These are phyloP conservation scores for Atta colombica DNA, from an alignment of 1,140 invertebrate genomes.

Conservation along the genomic window DNA sequence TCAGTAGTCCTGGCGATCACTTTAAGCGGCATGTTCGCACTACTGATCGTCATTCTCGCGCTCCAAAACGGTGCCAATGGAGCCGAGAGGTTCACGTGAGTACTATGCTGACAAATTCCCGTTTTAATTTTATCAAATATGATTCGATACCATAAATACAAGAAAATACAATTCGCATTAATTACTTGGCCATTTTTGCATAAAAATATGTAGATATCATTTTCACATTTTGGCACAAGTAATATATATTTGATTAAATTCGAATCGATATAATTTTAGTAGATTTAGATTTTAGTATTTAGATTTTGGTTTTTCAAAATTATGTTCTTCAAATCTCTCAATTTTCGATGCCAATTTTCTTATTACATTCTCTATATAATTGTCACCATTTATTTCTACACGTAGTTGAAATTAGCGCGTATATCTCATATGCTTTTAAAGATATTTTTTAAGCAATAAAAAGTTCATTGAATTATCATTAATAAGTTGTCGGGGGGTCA, in stretches of 20 bases:
- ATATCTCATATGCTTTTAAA: neutral
- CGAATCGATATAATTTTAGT: neutral
- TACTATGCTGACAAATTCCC: neutral
- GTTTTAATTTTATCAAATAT: neutral
- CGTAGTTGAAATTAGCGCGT: neutral
- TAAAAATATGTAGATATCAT: neutral
- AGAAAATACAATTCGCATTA: neutral
- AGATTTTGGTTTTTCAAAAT: neutral
- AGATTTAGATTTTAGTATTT: neutral
- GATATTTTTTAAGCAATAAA: too few relatives aligned
- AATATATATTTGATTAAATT: too few relatives aligned
- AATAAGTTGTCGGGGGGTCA: too few relatives aligned
- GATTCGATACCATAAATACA: neutral
- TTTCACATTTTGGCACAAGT: neutral
- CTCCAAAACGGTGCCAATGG: slow-evolving; percentile 47
- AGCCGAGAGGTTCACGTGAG: slow-evolving; percentile 66
- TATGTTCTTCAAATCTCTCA: neutral
- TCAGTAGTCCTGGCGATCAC: slow-evolving; percentile 61
- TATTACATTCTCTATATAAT: neutral
- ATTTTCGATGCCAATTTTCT: neutral
- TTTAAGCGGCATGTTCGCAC: slow-evolving; percentile 73
- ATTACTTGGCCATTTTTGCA: neutral
- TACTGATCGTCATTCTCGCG: slow-evolving; percentile 65
- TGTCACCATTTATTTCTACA: neutral
- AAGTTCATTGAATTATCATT: too few relatives aligned